These are phyloP conservation scores for Lucilia sericata DNA, from an alignment of 1,140 invertebrate species.

Conservation along the genomic window DNA sequence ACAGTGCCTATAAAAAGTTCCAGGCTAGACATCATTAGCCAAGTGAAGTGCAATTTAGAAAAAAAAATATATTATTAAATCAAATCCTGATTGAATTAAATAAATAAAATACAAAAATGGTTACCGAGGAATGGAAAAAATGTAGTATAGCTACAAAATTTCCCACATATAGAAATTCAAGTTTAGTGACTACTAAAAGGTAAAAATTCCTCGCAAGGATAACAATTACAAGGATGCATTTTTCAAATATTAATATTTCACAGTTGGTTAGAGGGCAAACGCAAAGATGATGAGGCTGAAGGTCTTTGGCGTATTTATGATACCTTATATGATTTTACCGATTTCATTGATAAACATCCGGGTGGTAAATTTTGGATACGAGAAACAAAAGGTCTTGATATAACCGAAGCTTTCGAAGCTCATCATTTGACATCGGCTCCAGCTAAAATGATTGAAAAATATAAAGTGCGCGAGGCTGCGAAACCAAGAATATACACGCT, in stretches of 20 bases:
- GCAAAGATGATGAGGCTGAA: slow-evolving; percentile 74
- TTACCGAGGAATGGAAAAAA: slow-evolving; percentile 62
- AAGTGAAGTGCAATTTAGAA: not conserved
- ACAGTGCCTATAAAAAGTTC: not conserved
- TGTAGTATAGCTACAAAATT: slow-evolving; percentile 63
- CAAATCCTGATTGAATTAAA: not conserved
- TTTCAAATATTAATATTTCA: not conserved
- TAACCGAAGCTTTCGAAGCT: slow-evolving; percentile 78
- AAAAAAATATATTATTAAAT: not conserved
- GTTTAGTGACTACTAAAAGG: slow-evolving; percentile 57
- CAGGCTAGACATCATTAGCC: too few relatives aligned
- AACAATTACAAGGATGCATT: not conserved
- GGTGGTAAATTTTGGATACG: slow-evolving; percentile 77
- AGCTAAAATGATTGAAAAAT: slow-evolving; percentile 72
- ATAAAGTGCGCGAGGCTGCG: slow-evolving; percentile 71
- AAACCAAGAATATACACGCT: slow-evolving; percentile 72
- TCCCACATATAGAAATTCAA: slow-evolving; percentile 60
- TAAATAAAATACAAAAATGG: slow-evolving; percentile 51
- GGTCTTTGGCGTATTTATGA: slow-evolving; percentile 78
- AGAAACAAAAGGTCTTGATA: slow-evolving; percentile 76
- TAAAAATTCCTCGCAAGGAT: slow-evolving; percentile 1
- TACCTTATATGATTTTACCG: slow-evolving; percentile 76
- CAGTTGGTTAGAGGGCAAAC: slow-evolving; percentile 72
- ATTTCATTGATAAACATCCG: slow-evolving; percentile 75
- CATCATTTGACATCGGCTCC: slow-evolving; percentile 71